Evolutionary conservation across 2,888 invertebrate genomes (phyloP), one percentile per base, ranked within the genome.

Genomic region (Thalpophila matura): DNA sequence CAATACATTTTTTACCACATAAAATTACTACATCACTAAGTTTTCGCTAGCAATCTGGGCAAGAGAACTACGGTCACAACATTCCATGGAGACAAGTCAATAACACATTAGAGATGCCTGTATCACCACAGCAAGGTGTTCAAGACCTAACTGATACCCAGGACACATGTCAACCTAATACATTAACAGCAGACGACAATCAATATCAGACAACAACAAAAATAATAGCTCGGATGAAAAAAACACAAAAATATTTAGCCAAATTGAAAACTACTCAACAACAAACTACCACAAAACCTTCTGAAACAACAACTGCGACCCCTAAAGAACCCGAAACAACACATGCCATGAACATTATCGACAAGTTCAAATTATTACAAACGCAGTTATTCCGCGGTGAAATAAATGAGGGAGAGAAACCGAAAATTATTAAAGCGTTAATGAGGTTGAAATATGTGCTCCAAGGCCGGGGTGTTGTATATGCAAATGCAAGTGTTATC

Each of bases 11-110:
- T 12, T 9, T 22, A 27, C 4, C 4, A 12, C 3, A 10, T 10
- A 24, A 37, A 49, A 16, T 57, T 51, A 56, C 49, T 61, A 59
- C 37, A 78, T 38, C 12, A 67, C 6, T 46, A 58, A 51, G 24
- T 58, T 72, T 74, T 54, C 63, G 67, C 35, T 67, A 80, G 69
- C 60, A 22, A 50, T 24, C 24, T 1, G 12, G 38, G 29, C 55
- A 54, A 60, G 62, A 47, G 38, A 37, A 73, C 20, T 89, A 86
- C 67, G 94, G 93, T 55, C 91, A 92, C 77, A 67, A 74, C 47
- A 91, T 93, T 72, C 89, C 89, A 47, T 93, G 93, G 93, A 90
- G 22, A 29, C 33, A 81, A 80, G 49, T 79, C 18, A 71, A 59
- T 66, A 78, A 14, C 9, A 2, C 37, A 16, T n/a, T 24, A 20